These are phyloP conservation scores for Drosophila pseudoananassae DNA, from an alignment of 1,140 invertebrate genomes.

Conservation along the genomic window DNA sequence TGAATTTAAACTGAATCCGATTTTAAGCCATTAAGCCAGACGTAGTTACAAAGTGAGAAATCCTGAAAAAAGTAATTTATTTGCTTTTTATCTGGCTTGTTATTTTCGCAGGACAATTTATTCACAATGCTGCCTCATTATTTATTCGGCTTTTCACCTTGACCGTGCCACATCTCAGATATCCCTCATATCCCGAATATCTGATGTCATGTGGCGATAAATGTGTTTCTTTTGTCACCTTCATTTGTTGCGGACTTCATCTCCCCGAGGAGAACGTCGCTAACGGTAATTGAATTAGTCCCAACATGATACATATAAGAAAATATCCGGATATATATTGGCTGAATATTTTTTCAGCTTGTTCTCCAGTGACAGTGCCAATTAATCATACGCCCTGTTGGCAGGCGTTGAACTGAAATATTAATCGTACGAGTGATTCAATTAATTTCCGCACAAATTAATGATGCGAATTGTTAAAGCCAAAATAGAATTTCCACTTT, in stretches of 20 bases:
- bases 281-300: slow-evolving; percentile 66
- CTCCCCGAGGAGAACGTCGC: slow-evolving; percentile 44
- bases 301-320: slow-evolving; percentile 52
- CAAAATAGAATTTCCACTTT: neutral
- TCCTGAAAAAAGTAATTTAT: slow-evolving; percentile 9
- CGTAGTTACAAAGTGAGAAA: slow-evolving; percentile 5
- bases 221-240: slow-evolving; percentile 45
- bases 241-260: slow-evolving; percentile 21
- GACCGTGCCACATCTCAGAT: slow-evolving; percentile 24
- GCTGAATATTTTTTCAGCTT: slow-evolving; percentile 8
- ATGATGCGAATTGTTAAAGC: slow-evolving; percentile 21
- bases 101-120: slow-evolving; percentile 26
- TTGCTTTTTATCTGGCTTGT: slow-evolving; percentile 1
- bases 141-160: slow-evolving; percentile 56
- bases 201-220: slow-evolving; percentile 48
- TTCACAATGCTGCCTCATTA: slow-evolving; percentile 44
- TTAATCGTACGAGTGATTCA: slow-evolving; percentile 17
- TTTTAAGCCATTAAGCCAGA: slow-evolving; percentile 3
- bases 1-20: slow-evolving; percentile 16
- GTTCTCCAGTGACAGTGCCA: slow-evolving; percentile 13
- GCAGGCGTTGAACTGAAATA: slow-evolving; percentile 33
- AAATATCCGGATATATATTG: slow-evolving; percentile 14
- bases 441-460: slow-evolving; percentile 36
- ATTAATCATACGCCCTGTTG: slow-evolving; percentile 63
- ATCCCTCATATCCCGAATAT: slow-evolving; percentile 19